Evolutionary conservation across 2,888 invertebrate species (phyloP), one percentile per base, ranked within the genome.

Genomic region (Cheiracanthium punctorium): DNA sequence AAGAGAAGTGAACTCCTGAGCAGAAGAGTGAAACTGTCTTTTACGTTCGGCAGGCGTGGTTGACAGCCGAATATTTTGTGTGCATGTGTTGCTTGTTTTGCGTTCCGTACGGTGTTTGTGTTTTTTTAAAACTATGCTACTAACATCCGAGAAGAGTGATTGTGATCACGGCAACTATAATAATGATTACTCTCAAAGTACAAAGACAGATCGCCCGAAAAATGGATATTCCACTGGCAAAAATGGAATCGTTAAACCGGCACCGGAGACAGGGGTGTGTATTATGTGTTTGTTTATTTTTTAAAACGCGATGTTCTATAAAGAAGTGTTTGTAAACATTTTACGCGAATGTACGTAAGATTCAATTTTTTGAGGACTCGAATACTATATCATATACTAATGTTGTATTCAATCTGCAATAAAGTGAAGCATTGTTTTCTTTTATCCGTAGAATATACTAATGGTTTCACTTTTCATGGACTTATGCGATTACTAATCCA

Each of bases 41-140:
- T n/a, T n/a, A n/a, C n/a, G n/a, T n/a, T n/a, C n/a, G 52, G 41
- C 82, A 79, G 84, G 84, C 84, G 84, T 79, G 84, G 84, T 84
- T 24, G 29, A 12, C 41, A 52, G 28, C 64, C 24, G 70, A 72
- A 28, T 67, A 32, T 7, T 14, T 71, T 8, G n/a, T 72, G 58
- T 76, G 41, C 64, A 7, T 71, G 72, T 32, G 32, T 69, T 77
- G 29, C 37, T 82, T 52, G 17, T 24, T 37, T 33, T 69, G 24
- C 32, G 20, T n/a, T n/a, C n/a, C n/a, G 33, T 76, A 32, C 30
- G 52, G 67, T 79, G n/a, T 52, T 65, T 43, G 17, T 72, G 73
- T 71, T 41, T 41, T 30, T n/a, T n/a, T n/a, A n/a, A n/a, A 79
- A 79, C 48, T 41, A 84, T 84, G 84, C 37, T 84, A 70, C 67